Conservation (phyloP, 2,888 invertebrate species). For the Eulithis prunata region DNA sequence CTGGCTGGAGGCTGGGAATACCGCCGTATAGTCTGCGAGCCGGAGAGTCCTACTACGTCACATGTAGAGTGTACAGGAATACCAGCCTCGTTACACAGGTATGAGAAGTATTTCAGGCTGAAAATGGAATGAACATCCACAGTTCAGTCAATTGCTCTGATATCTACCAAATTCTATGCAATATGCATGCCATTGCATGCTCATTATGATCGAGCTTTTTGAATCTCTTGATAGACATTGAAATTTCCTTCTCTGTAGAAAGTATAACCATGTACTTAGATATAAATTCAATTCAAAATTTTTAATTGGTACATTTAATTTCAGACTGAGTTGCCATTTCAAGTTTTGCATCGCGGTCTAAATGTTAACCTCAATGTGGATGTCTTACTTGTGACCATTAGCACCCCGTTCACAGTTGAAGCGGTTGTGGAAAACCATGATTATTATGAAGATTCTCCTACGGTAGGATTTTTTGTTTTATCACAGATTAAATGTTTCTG, state of each 20-base stretch:
- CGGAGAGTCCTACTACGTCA: slow-evolving; percentile 52
- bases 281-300: too few relatives aligned
- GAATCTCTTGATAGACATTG: too few relatives aligned
- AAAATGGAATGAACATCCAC: background rate
- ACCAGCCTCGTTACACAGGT: slow-evolving; percentile 60
- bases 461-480: slow-evolving; percentile 36
- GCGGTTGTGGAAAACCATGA: slow-evolving; percentile 54
- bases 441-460: slow-evolving; percentile 42
- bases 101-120: slow-evolving; percentile 18
- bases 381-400: slow-evolving; percentile 46
- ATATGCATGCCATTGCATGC: too few relatives aligned
- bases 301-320: slow-evolving; percentile 29
- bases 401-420: slow-evolving; percentile 49
- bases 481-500: too few relatives aligned
- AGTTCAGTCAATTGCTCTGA: background rate
- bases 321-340: slow-evolving; percentile 55
- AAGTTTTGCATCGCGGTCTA: slow-evolving; percentile 50
- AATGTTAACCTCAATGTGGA: slow-evolving; percentile 55
- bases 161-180: too few relatives aligned
- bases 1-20: slow-evolving; percentile 55
- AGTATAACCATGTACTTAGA: too few relatives aligned
- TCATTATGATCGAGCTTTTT: too few relatives aligned
- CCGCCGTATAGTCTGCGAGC: slow-evolving; percentile 50
- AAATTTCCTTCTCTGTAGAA: too few relatives aligned
- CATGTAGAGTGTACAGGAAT: slow-evolving; percentile 52